Base-by-base conservation (phyloP, 2,888 invertebrate species). In the Ectemnius lituratus region DNA sequence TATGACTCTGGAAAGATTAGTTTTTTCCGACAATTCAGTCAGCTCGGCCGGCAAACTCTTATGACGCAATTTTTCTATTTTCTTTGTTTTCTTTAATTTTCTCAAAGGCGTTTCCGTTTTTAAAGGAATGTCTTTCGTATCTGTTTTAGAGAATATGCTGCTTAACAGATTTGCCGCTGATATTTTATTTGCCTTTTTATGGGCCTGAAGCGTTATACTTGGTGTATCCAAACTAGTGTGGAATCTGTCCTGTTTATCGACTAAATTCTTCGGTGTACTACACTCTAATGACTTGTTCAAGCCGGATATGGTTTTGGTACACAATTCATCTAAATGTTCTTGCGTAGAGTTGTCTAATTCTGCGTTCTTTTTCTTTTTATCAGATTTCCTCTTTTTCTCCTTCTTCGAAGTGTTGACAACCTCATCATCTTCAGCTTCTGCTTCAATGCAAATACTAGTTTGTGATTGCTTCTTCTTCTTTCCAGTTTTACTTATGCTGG, bases 191-290 rank as follows among this genome's bases (percentile, higher is more conserved):
- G 16, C 27, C 18, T 61, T 18, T n/a, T n/a, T 49, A 6, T 4
- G 45, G 8, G 4, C 11, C n/a, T 58, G 58, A 52, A 13, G 57
- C n/a, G 59, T 57, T 52, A 28, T 59, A 37, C 52, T 46, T 37
- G 23, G 3, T 6, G 28, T 62, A 37, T 57, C 6, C 2, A 18
- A 27, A 46, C 4, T 65, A 45, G 11, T 37, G 23, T 58, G 20
- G 5, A 37, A 16, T 37, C 23, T 59, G 0, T 66, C 16, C 18
- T 16, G 18, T 16, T 57, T 71, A 14, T 1, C 13, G 6, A 8
- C 16, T 49, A 23, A 56, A 16, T 2, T 14, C 62, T 76, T 78
- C 18, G 74, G 78, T 2, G 78, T 81, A 63, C 78, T 81, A 11
- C 69, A 79, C 58, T 62, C 20, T 13, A 81, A 56, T 6, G 67